Evolutionary conservation across 2,888 invertebrate genomes (phyloP).

Genomic region (Caenorhabditis panamensis): DNA sequence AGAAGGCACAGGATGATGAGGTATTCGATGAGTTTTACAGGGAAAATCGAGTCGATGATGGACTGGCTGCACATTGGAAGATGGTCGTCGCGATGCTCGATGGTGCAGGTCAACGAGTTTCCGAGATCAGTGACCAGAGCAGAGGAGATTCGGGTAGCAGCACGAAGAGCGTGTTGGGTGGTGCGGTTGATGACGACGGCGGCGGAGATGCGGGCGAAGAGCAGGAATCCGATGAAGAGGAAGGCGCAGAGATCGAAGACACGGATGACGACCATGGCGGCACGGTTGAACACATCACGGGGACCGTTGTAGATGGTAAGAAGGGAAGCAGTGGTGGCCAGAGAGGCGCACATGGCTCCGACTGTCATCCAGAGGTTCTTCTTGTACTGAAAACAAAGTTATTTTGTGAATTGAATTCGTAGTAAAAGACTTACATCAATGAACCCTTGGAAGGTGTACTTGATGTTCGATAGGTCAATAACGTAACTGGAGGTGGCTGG

Average conservation of each 20-base stretch:
- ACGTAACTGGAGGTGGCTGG: neutral
- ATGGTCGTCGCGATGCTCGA: constrained; percentile 65
- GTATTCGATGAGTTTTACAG: constrained; percentile 76
- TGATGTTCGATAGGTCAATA: constrained; percentile 17
- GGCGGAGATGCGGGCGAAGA: constrained; percentile 69
- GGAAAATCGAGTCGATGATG: constrained; percentile 74
- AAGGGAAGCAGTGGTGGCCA: constrained; percentile 77
- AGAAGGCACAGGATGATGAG: constrained; percentile 75
- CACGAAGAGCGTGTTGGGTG: constrained; percentile 39
- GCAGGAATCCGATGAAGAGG: constrained; percentile 71
- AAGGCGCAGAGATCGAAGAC: constrained; percentile 76
- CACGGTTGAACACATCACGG: constrained; percentile 27
- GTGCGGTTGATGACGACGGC: constrained; percentile 56
- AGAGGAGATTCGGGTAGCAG: constrained; percentile 49
- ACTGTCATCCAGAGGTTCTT: constrained; percentile 80
- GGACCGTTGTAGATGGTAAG: constrained; percentile 63
- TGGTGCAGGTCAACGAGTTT: constrained; percentile 72
- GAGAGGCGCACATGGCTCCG: constrained; percentile 77
- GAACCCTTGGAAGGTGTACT: constrained; percentile 42
- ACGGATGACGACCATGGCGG: constrained; percentile 60
- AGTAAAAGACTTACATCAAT: constrained; percentile 39
- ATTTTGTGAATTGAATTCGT: neutral
- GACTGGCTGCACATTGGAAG: constrained; percentile 59
- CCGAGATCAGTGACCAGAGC: constrained; percentile 58
- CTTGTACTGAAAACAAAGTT: constrained; percentile 79